phyloP scores from a whole-genome alignment of 2,797 vertebrate genomes.

The Syngnathus rostellatus region DNA sequence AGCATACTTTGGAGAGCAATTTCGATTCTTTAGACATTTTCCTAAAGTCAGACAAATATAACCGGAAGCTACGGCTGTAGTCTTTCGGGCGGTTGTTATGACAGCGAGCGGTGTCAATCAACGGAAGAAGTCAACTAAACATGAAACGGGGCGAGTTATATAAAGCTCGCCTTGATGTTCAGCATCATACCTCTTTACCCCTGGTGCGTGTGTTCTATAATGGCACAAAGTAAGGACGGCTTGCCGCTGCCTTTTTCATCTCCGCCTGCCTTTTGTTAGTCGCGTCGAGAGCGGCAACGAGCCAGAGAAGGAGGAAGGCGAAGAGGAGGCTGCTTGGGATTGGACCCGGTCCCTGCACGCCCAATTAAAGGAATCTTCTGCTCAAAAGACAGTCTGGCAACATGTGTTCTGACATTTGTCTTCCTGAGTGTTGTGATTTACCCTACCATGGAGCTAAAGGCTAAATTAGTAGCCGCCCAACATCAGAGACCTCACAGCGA shows the following conservation, averaged over 20 bases:
- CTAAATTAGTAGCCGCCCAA: conserved; percentile 73
- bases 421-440: conserved; percentile 78
- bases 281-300: conserved; percentile 65
- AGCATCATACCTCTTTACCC: conserved; percentile 76
- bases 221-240: conserved; percentile 74
- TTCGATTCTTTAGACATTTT: conserved; percentile 71
- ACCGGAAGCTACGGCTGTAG: conserved; percentile 74
- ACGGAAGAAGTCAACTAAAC: conserved; percentile 73
- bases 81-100: conserved; percentile 72
- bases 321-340: conserved; percentile 67
- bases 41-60: conserved; percentile 78
- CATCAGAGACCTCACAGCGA: conserved; percentile 60
- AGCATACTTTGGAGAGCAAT: conserved; percentile 72
- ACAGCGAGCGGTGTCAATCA: conserved; percentile 75
- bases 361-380: conserved; percentile 79
- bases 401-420: conserved; percentile 81
- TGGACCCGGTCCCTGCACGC: conserved; percentile 77
- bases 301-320: conserved; percentile 53
- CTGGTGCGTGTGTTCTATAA: conserved; percentile 73
- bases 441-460: conserved; percentile 72
- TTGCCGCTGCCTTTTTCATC: conserved; percentile 76
- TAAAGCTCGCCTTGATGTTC: conserved; percentile 78
- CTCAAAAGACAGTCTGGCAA: conserved; percentile 76
- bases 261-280: conserved; percentile 73
- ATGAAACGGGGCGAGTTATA: conserved; percentile 78